Percentiles rank a stretch among this genome's conserved stretches.
Conservation (phyloP, 2,888 invertebrate species). For the Morpho achilles region DNA sequence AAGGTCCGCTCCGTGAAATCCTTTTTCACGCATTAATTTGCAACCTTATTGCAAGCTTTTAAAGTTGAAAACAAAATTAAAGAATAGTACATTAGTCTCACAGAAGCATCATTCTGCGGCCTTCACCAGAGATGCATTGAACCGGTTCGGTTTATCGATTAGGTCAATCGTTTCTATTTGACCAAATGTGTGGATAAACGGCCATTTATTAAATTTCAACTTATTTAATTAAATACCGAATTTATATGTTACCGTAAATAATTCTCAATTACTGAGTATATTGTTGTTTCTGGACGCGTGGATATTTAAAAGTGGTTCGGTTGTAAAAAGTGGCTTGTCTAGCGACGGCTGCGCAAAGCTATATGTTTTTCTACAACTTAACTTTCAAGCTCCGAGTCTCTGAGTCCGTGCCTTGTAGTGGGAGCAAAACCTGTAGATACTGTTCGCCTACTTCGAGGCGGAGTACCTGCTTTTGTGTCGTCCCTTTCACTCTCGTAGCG, state of each 20-base stretch:
- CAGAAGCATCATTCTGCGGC: conserved; percentile 69
- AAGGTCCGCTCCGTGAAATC: conserved; percentile 13
- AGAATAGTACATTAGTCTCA: conserved; percentile 41
- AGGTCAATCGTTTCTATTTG: conserved; percentile 36
- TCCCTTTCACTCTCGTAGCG: conserved; percentile 63
- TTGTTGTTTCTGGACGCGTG: conserved; percentile 12
- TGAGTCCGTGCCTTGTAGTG: conserved; percentile 75
- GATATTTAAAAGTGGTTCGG: conserved; percentile 18
- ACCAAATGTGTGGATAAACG: conserved; percentile 17
- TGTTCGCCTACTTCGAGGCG: conserved; percentile 69
- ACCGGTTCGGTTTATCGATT: conserved; percentile 57
- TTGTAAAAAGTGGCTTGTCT: conserved; percentile 32
- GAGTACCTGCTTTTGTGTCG: conserved; percentile 61
- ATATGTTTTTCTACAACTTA: conserved; percentile 52
- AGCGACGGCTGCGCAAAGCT: conserved; percentile 50
- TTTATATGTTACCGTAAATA: conserved; percentile 2
- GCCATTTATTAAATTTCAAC: conserved; percentile 11
- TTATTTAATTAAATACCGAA: conserved; percentile 11
- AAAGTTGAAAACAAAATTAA: conserved; percentile 15
- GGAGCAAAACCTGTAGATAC: conserved; percentile 79
- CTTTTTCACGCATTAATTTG: conserved; percentile 6
- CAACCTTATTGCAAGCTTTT: conserved; percentile 30
- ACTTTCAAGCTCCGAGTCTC: conserved; percentile 68
- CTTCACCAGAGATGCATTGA: conserved; percentile 75
- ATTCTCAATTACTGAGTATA: conserved; percentile 1